Base-by-base conservation (phyloP, 2,888 invertebrate genomes). In the Zele albiditarsus region DNA sequence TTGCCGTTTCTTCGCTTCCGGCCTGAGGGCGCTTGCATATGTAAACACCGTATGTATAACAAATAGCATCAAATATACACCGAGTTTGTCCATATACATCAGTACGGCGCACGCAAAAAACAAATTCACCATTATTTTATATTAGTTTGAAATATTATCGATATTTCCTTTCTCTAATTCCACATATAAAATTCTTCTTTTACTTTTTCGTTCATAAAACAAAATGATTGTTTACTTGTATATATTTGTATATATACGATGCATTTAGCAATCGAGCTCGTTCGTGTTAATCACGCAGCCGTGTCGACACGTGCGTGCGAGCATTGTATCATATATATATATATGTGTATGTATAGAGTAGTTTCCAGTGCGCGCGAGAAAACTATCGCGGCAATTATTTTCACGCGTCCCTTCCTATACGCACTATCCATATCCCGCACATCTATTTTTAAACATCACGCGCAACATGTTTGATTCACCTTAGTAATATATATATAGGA, bases 1-100 rank as follows among this genome's bases (percentile, higher is more conserved):
- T 86, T 84, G 84, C 84, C 84, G 82, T 84, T 83, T 80, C 81
- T 85, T 81, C 27, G 20, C 28, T 46, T 46, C 46, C n/a, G 46
- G n/a, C 46, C 46, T 46, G 14, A 46, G 46, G 46, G 46, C 16
- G 46, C 46, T n/a, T 46, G 46, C n/a, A 46, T n/a, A 53, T 8
- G 6, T 53, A 53, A 53, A 53, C 38, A 12, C 38, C 38, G 10
- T 8, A 12, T 12, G 38, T 12, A n/a, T n/a, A n/a, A n/a, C n/a
- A n/a, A n/a, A n/a, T n/a, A n/a, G n/a, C n/a, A n/a, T 38, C 38
- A 38, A 12, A 38, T 38, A 38, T 38, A 12, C 12, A 38, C 12
- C 38, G 2, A 38, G 8, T 38, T 38, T 12, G 38, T 12, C 2
- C 38, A 38, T 38, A 38, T 12, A 38, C 38, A 31, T 31, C 31